Conservation (phyloP, 2,113 vertebrate genomes). For the Pachycephala philippinensis region DNA sequence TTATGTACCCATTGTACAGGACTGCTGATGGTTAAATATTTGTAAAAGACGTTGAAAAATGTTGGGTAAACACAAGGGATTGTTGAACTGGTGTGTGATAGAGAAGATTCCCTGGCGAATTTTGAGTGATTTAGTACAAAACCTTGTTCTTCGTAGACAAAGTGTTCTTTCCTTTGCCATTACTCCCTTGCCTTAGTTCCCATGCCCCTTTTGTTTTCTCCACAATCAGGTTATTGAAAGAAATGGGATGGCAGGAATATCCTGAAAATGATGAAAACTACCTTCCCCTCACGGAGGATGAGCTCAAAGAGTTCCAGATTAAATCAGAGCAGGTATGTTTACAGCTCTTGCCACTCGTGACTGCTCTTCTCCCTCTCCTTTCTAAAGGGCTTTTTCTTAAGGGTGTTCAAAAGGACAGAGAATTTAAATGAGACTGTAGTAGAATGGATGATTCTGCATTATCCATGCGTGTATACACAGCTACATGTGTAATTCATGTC, state of each 20-base stretch:
- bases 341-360: background rate
- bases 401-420: background rate
- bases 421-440: background rate
- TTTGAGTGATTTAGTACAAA: background rate
- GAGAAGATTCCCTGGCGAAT: background rate
- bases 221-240: conserved; percentile 87
- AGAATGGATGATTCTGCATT: background rate
- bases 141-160: background rate
- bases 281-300: conserved; percentile 96
- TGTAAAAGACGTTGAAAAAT: background rate
- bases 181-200: background rate
- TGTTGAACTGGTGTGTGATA: background rate
- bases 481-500: background rate
- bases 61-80: background rate
- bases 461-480: accelerated
- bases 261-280: conserved; percentile 99
- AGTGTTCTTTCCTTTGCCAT: background rate
- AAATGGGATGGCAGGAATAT: conserved; percentile 99
- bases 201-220: background rate
- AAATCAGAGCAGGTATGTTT: conserved; percentile 92
- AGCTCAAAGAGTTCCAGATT: conserved; percentile 95
- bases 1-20: background rate
- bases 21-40: conserved; percentile 3
- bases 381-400: background rate
- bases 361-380: background rate